Conservation (phyloP, 2,797 vertebrate genomes). For the Peromyscus attwateri region DNA sequence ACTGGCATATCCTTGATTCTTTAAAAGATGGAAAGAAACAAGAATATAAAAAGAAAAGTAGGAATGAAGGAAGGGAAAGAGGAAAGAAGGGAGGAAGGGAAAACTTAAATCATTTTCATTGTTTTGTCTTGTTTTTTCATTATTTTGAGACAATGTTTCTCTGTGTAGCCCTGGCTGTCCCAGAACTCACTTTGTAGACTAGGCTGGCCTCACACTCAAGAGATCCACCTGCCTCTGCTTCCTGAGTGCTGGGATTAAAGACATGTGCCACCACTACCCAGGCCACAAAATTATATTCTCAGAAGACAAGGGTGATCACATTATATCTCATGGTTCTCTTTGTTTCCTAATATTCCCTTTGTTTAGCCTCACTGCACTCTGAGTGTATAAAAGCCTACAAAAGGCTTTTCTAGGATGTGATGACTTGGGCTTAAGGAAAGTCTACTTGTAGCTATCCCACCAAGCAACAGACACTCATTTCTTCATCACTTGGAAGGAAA, state of each 20-base stretch:
- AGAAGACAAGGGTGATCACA: background rate
- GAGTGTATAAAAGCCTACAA: conserved; percentile 22
- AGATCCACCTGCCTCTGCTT: background rate
- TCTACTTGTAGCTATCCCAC: background rate
- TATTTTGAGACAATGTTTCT: background rate
- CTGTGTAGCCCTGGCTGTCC: background rate
- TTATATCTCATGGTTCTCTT: background rate
- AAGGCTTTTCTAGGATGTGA: conserved; percentile 21
- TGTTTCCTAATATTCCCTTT: conserved; percentile 31
- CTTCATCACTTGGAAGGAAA: conserved; percentile 51
- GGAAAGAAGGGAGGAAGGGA: background rate
- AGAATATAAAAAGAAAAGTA: background rate
- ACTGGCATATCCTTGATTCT: conserved; percentile 40
- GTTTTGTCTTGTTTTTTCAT: background rate
- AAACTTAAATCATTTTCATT: background rate
- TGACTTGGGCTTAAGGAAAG: conserved; percentile 9
- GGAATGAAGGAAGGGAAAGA: background rate
- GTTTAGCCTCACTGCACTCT: conserved; percentile 41
- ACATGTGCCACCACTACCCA: background rate
- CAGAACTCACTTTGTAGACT: background rate
- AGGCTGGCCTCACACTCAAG: background rate
- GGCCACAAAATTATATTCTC: background rate
- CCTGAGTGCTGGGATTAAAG: background rate
- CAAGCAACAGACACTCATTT: background rate
- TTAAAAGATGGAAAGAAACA: conserved; percentile 37